A percentile compares a stretch with the other conserved stretches of the same genome.
phyloP scores from a whole-genome alignment of 2,797 vertebrate genomes.

The Crax fasciolata region DNA sequence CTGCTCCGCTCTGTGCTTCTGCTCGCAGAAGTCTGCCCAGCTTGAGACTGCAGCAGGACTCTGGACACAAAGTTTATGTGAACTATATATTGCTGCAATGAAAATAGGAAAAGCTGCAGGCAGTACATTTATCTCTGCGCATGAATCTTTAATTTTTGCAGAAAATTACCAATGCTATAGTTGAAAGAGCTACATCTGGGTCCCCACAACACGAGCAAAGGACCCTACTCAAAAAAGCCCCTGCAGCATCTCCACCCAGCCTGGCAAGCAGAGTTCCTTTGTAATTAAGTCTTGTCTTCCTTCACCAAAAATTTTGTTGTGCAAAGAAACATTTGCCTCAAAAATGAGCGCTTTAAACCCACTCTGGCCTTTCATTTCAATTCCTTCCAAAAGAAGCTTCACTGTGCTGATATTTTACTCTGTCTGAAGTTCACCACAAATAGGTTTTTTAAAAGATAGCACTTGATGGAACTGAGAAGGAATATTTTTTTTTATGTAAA shows the following conservation, averaged over 20 bases:
- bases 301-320: not conserved
- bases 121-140: not conserved
- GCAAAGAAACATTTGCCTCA: not conserved
- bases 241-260: not conserved
- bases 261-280: not conserved
- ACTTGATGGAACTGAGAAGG: conserved; percentile 8
- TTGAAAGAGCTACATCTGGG: not conserved
- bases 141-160: not conserved
- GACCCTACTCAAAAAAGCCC: not conserved
- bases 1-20: not conserved
- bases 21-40: not conserved
- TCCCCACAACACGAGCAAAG: not conserved
- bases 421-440: not conserved
- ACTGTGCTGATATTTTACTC: not conserved
- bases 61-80: not conserved
- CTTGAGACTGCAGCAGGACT: not conserved
- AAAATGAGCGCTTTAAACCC: not conserved
- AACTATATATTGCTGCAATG: not conserved
- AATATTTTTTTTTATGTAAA: conserved; percentile 10
- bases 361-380: not conserved
- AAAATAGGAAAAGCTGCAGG: not conserved
- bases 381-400: conserved; percentile 25
- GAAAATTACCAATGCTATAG: not conserved
- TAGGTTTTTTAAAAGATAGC: not conserved
- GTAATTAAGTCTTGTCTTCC: not conserved